phyloP scores from a whole-genome alignment of 2,113 vertebrate genomes.

The Cephalopterus ornatus region DNA sequence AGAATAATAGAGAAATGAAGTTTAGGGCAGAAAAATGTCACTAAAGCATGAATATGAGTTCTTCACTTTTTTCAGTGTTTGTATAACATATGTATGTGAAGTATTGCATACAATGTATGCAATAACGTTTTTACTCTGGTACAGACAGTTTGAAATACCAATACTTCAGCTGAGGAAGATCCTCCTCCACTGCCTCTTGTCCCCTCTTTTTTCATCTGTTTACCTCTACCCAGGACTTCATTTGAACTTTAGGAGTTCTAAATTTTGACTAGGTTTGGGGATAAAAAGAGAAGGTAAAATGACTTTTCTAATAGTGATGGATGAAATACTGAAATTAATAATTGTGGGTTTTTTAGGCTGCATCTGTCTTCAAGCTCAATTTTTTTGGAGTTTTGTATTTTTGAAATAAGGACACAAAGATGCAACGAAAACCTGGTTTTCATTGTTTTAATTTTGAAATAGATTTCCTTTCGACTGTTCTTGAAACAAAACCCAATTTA shows the following conservation, averaged over 20 bases:
- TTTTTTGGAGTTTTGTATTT: background rate
- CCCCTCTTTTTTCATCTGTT: background rate
- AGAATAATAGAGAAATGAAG: background rate
- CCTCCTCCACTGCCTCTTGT: background rate
- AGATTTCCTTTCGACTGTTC: background rate
- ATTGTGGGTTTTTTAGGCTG: background rate
- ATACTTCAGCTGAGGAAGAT: background rate
- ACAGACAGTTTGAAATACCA: background rate
- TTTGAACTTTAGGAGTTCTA: background rate
- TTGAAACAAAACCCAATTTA: background rate
- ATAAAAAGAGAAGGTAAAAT: background rate
- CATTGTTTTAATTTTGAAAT: background rate
- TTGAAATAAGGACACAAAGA: background rate
- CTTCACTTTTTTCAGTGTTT: background rate
- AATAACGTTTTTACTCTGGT: background rate
- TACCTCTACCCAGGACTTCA: background rate
- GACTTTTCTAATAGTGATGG: background rate
- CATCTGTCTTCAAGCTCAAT: background rate
- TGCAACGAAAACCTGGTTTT: background rate
- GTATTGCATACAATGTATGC: background rate
- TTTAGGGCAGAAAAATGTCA: background rate
- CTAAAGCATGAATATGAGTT: background rate
- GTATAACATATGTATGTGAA: background rate
- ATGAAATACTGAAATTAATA: background rate
- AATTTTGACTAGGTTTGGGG: background rate